Conservation (phyloP, 2,888 invertebrate genomes). For the Nomada hirtipes region DNA sequence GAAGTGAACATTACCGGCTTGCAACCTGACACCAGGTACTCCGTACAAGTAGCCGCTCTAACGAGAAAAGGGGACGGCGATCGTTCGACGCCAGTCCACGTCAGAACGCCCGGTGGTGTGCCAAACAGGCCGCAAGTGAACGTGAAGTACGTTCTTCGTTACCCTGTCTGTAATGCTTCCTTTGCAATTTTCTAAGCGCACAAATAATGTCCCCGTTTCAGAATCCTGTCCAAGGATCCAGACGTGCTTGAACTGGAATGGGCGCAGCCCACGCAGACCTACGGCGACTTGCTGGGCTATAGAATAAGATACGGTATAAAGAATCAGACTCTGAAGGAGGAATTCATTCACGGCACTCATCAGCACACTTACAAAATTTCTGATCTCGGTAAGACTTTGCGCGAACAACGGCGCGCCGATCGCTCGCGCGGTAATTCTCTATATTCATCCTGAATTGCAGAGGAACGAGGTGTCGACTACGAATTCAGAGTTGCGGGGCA, state of each 20-base stretch:
- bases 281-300: slow-evolving; percentile 95
- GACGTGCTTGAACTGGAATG: slow-evolving; percentile 96
- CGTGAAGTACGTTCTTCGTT: slow-evolving; percentile 88
- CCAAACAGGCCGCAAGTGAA: slow-evolving; percentile 93
- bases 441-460: slow-evolving; percentile 21
- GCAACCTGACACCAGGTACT: slow-evolving; percentile 97
- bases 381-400: slow-evolving; percentile 86
- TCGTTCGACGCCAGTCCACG: slow-evolving; percentile 92
- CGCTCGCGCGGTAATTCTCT: background rate
- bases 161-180: background rate
- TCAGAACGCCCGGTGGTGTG: slow-evolving; percentile 97
- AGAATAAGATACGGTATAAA: slow-evolving; percentile 94
- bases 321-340: slow-evolving; percentile 91
- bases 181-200: background rate
- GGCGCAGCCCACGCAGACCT: slow-evolving; percentile 94
- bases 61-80: slow-evolving; percentile 99
- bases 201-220: slow-evolving; percentile 75
- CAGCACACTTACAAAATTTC: slow-evolving; percentile 90
- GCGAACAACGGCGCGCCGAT: background rate
- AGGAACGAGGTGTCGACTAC: slow-evolving; percentile 96
- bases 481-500: slow-evolving; percentile 98
- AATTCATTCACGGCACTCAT: slow-evolving; percentile 88
- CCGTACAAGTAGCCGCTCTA: slow-evolving; percentile 97
- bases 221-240: slow-evolving; percentile 93
- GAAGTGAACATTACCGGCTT: slow-evolving; percentile 94